These are phyloP conservation scores for Festucalex cinctus DNA, from an alignment of 2,113 vertebrate genomes.

Conservation along the genomic window DNA sequence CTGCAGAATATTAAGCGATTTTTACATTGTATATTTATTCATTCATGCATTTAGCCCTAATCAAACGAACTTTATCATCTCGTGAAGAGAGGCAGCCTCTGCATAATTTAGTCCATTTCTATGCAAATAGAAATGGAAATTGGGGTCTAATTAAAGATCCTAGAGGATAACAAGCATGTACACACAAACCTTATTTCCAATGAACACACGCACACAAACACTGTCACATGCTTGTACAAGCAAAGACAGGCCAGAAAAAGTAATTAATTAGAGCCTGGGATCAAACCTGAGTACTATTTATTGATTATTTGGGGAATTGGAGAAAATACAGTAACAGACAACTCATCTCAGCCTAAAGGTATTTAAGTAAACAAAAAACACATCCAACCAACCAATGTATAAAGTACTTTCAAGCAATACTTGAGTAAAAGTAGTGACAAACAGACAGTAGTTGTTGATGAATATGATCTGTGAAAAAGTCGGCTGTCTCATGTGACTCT, in stretches of 20 bases:
- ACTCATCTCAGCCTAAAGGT: too few relatives aligned
- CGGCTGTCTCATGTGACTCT: too few relatives aligned
- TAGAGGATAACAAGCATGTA: constrained; percentile 1
- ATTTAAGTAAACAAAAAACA: too few relatives aligned
- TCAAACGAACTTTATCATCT: constrained; percentile 1
- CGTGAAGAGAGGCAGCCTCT: not conserved
- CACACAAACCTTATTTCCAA: not conserved
- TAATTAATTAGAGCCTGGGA: not conserved
- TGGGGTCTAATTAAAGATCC: constrained; percentile 8
- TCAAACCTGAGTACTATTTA: not conserved
- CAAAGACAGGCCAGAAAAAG: not conserved
- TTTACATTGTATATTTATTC: constrained; percentile 10
- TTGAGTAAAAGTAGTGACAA: too few relatives aligned
- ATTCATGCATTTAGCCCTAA: constrained; percentile 7
- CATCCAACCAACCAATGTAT: too few relatives aligned
- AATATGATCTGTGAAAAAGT: too few relatives aligned
- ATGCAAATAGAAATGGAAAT: constrained; percentile 12
- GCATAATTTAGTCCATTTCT: constrained; percentile 10
- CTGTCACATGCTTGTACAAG: not conserved
- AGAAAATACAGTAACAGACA: not conserved
- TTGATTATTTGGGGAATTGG: not conserved
- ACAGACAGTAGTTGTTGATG: too few relatives aligned
- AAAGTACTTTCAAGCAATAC: too few relatives aligned
- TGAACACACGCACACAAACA: not conserved
- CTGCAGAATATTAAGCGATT: not conserved